These are phyloP conservation scores for Poeciliopsis presidionis DNA, from an alignment of 2,797 vertebrate genomes.

Conservation along the genomic window DNA sequence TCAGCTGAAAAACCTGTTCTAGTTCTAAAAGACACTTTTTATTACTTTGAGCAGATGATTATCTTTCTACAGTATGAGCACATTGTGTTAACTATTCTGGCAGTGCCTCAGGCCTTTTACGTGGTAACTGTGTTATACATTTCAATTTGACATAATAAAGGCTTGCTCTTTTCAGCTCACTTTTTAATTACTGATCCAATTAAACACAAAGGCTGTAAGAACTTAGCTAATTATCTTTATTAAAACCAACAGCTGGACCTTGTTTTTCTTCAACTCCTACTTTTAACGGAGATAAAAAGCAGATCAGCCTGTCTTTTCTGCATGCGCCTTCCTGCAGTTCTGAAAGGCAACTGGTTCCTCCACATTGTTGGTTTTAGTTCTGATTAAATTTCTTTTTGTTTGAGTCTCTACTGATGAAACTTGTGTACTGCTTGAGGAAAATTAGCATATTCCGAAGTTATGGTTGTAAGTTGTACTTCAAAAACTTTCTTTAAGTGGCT, in stretches of 20 bases:
- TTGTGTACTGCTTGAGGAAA: not conserved
- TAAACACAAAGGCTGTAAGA: not conserved
- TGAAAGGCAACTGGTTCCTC: constrained; percentile 16
- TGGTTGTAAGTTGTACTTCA: not conserved
- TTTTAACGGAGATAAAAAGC: constrained; percentile 38
- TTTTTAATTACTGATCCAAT: constrained; percentile 16
- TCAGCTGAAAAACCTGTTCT: not conserved
- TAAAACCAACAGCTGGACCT: constrained; percentile 24
- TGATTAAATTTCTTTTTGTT: not conserved
- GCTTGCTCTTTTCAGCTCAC: not conserved
- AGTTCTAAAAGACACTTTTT: constrained; percentile 4
- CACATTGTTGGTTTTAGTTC: constrained; percentile 19
- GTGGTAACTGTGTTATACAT: not conserved
- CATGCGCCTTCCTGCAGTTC: constrained; percentile 11
- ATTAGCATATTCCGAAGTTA: not conserved
- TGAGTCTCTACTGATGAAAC: constrained; percentile 2
- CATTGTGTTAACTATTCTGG: not conserved
- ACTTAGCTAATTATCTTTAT: constrained; percentile 16
- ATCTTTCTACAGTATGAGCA: constrained; percentile 1
- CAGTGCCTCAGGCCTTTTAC: not conserved
- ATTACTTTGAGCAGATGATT: not conserved
- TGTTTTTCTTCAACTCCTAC: constrained; percentile 4
- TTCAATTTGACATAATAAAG: not conserved
- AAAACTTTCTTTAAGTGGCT: constrained; percentile 1
- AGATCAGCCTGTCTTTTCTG: constrained; percentile 19